phyloP scores from a whole-genome alignment of 2,888 invertebrate genomes.

The Anticlea derivata region DNA sequence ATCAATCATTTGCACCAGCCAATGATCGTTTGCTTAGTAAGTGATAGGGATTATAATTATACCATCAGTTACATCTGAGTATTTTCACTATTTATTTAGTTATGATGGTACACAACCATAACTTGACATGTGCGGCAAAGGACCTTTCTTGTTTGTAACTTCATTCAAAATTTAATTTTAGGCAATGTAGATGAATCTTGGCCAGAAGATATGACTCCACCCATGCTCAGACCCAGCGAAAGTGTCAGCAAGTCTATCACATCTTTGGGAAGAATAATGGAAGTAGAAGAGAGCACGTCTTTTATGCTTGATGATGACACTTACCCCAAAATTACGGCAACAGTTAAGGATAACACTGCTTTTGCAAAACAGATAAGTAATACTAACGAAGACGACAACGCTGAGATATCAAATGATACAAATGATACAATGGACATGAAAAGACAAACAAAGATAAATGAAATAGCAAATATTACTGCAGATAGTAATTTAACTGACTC shows the following conservation, averaged over 20 bases:
- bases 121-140: too few species aligned
- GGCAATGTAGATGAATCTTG: slow-evolving; percentile 68
- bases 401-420: background rate
- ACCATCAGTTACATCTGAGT: too few species aligned
- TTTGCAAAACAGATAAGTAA: background rate
- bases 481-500: background rate
- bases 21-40: slow-evolving; percentile 62
- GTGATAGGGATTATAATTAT: slow-evolving; percentile 22
- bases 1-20: slow-evolving; percentile 47
- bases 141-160: too few species aligned
- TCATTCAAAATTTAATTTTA: slow-evolving; percentile 33
- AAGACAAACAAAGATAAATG: background rate
- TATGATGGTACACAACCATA: too few species aligned
- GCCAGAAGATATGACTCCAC: slow-evolving; percentile 52
- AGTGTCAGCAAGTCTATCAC: slow-evolving; percentile 62
- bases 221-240: slow-evolving; percentile 50
- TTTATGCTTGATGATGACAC: slow-evolving; percentile 15
- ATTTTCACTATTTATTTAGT: too few species aligned
- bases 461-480: background rate
- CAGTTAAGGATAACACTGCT: background rate
- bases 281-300: slow-evolving; percentile 53
- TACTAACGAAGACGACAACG: background rate
- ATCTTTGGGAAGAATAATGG: slow-evolving; percentile 64
- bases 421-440: background rate
- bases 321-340: background rate